Evolutionary conservation across 1,140 invertebrate genomes (phyloP), one percentile per base, ranked within the genome.

Genomic region (Eumeta japonica): DNA sequence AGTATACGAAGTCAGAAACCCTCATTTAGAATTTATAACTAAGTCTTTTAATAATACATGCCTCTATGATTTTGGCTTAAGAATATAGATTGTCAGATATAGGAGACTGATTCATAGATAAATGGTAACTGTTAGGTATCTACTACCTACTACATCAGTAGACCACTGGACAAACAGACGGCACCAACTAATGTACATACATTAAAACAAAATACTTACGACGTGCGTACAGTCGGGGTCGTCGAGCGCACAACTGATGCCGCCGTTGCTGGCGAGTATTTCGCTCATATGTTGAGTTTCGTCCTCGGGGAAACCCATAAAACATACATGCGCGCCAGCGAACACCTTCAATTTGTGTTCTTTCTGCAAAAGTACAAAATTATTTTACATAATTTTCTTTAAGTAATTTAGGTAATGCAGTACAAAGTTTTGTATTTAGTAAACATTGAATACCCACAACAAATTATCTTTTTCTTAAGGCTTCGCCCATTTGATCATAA

Each of bases 261-360:
- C 93, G 40, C 92, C 92, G 72, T 95, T 93, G 55, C 86, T 82
- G 43, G 85, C 77, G 19, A 94, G 80, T 27, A 95, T 81, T 60
- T 95, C 91, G 28, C 83, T 83, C 93, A 97, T 96, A 59, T 96
- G 90, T 53, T 84, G 82, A 56, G 87, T 84, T 63, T 97, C 94
- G 46, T 91, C 89, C 35, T 87, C 81, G 1, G 87, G 81, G 72
- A 97, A 97, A 3, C 93, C 94, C 52, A 88, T 79, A 62, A 97
- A 96, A 67, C 88, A 89, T 13, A 97, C 82, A 52, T 81, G 83
- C 14, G 89, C 86, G 1, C 89, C 90, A 58, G 88, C 84, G 62
- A 98, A 97, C 35, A 90, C 89, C 66, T 89, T 92, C 33, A 96
- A 56, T 51, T 88, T 88, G 66, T 89, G 84, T 42, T 81, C 71